Evolutionary conservation across 2,888 invertebrate species (phyloP).

Genomic region (Nephrotoma guestfalica): DNA sequence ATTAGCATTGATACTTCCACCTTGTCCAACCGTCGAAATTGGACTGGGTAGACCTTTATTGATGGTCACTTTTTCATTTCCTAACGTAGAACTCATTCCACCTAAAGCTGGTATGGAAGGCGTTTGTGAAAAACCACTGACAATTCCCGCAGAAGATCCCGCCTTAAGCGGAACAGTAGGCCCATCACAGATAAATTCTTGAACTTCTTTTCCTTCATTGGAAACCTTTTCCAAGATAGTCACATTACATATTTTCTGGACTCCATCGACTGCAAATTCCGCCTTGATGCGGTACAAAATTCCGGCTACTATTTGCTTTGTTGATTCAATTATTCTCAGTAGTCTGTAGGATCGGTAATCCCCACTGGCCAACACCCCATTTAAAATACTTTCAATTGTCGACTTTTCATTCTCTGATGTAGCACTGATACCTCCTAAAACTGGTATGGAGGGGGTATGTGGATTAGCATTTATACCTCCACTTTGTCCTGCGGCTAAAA

Average conservation of each 20-base stretch:
- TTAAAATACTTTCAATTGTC: not conserved
- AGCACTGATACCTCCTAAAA: not conserved
- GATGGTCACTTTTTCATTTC: too few species aligned
- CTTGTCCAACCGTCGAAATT: too few species aligned
- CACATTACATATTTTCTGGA: conserved; percentile 17
- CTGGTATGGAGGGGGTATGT: not conserved
- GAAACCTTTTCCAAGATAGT: not conserved
- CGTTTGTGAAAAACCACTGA: not conserved
- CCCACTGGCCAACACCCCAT: not conserved
- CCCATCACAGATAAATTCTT: not conserved
- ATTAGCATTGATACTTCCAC: too few species aligned
- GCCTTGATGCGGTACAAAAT: conserved; percentile 40
- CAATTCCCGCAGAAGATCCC: not conserved
- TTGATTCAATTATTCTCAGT: conserved; percentile 31
- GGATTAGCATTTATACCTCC: not conserved
- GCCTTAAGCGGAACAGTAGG: not conserved
- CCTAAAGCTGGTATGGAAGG: not conserved
- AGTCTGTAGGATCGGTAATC: not conserved
- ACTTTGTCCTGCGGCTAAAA: not conserved
- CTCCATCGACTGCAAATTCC: conserved; percentile 38
- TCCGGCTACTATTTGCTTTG: conserved; percentile 40
- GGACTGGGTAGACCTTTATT: too few species aligned
- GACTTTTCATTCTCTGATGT: not conserved
- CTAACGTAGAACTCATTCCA: too few species aligned
- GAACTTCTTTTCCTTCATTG: not conserved